Conservation (phyloP, 1,140 invertebrate genomes). For the Anadara kagoshimensis region DNA sequence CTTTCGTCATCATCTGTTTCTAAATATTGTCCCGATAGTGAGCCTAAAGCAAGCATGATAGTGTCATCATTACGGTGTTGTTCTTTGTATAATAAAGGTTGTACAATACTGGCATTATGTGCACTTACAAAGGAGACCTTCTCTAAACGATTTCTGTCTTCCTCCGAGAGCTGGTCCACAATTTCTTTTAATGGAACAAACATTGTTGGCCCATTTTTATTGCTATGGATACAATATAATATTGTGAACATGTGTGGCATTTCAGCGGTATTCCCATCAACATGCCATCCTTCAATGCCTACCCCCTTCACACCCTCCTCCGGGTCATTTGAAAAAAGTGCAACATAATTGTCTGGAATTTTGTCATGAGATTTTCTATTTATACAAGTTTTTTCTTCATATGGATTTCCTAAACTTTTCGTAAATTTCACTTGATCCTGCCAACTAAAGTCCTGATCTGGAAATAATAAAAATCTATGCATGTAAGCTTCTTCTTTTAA, state of each 20-base stretch:
- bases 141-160: slow-evolving; percentile 32
- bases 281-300: slow-evolving; percentile 45
- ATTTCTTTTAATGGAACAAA: slow-evolving; percentile 43
- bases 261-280: slow-evolving; percentile 33
- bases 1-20: slow-evolving; percentile 12
- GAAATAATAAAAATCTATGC: slow-evolving; percentile 36
- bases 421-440: slow-evolving; percentile 37
- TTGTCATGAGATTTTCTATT: slow-evolving; percentile 37
- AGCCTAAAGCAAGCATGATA: slow-evolving; percentile 33
- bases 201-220: slow-evolving; percentile 36
- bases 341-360: slow-evolving; percentile 31
- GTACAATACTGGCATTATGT: slow-evolving; percentile 32
- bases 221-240: slow-evolving; percentile 35
- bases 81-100: slow-evolving; percentile 42
- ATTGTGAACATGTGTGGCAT: slow-evolving; percentile 40
- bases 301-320: slow-evolving; percentile 19
- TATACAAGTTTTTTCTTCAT: slow-evolving; percentile 24
- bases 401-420: slow-evolving; percentile 26
- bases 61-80: slow-evolving; percentile 36
- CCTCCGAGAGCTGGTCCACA: slow-evolving; percentile 25
- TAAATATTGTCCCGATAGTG: slow-evolving; percentile 40
- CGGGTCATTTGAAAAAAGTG: slow-evolving; percentile 38
- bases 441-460: slow-evolving; percentile 33
- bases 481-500: slow-evolving; percentile 38
- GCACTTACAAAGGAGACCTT: slow-evolving; percentile 39